These are phyloP conservation scores for Linnaemya vulpina DNA, from an alignment of 2,888 invertebrate genomes.

Conservation along the genomic window DNA sequence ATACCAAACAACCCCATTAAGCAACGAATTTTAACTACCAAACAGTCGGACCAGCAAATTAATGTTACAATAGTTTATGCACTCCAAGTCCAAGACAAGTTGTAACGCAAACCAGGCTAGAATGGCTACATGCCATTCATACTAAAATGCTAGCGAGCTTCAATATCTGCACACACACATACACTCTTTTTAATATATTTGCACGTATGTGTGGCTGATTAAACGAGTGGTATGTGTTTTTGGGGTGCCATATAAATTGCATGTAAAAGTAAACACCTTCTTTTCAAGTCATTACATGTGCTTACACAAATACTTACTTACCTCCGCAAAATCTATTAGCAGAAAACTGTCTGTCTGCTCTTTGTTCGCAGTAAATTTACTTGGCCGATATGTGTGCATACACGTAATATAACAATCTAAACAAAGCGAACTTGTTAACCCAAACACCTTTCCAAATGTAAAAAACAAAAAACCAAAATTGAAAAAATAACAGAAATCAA, in stretches of 20 bases:
- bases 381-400: slow-evolving; percentile 31
- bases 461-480: background rate
- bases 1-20: slow-evolving; percentile 37
- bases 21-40: background rate
- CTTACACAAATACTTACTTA: slow-evolving; percentile 29
- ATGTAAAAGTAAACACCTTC: slow-evolving; percentile 62
- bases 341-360: slow-evolving; percentile 26
- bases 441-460: slow-evolving; percentile 41
- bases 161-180: background rate
- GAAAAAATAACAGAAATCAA: background rate
- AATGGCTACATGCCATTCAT: background rate
- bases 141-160: background rate
- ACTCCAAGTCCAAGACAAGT: slow-evolving; percentile 7
- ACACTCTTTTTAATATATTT: background rate
- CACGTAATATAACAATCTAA: slow-evolving; percentile 40
- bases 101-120: slow-evolving; percentile 5
- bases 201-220: background rate
- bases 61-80: slow-evolving; percentile 8
- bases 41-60: background rate
- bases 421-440: slow-evolving; percentile 60
- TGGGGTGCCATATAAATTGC: slow-evolving; percentile 36
- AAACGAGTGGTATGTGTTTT: background rate
- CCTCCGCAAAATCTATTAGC: background rate
- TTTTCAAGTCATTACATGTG: slow-evolving; percentile 42
- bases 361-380: slow-evolving; percentile 21